Base-by-base conservation (phyloP, 2,113 vertebrate genomes). In the Dascyllus trimaculatus region DNA sequence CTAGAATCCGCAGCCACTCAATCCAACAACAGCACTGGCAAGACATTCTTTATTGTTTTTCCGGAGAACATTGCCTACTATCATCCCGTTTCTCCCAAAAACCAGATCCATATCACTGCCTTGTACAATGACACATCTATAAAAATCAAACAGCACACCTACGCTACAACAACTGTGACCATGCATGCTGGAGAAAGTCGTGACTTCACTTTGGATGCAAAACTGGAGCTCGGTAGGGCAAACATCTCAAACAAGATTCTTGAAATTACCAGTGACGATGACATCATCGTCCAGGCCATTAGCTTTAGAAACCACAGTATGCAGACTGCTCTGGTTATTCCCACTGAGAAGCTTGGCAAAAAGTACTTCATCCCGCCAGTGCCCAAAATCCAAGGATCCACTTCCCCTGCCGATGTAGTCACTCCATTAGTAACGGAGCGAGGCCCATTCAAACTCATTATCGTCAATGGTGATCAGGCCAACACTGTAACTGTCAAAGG, bases 61-160 rank as follows among this genome's bases (percentile, higher is more conserved):
- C 93, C 92, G 0, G 95, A 95, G 79, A 95, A 95, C 77, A 90
- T 95, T 0, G 95, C 94, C 43, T 78, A 76, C 24, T 95, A 90
- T 57, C 43, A 91, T 29, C 90, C 88, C 0, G 5, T 0, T 0
- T 0, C 0, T 0, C 2, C 84, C 4, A 0, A 0, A 0, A 87
- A 86, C 78, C 1, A 0, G 0, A 21, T 94, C 21, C 32, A 21
- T 8, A 43, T 94, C 70, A 90, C 83, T 0, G 78, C 88, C 18
- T 6, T 94, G 11, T 0, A 46, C 0, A 0, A 17, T 0, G 0
- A 1, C 17, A 93, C 94, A 43, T 4, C 2, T 1, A 2, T 35
- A 35, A 10, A 2, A 14, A 43, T 14, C 40, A 13, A 1, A 43
- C 11, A 29, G 29, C 29, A 43, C 11, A 4, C 11, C 40, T 15